Conservation (phyloP, 2,888 invertebrate genomes). For the Trachelus iudaicus region DNA sequence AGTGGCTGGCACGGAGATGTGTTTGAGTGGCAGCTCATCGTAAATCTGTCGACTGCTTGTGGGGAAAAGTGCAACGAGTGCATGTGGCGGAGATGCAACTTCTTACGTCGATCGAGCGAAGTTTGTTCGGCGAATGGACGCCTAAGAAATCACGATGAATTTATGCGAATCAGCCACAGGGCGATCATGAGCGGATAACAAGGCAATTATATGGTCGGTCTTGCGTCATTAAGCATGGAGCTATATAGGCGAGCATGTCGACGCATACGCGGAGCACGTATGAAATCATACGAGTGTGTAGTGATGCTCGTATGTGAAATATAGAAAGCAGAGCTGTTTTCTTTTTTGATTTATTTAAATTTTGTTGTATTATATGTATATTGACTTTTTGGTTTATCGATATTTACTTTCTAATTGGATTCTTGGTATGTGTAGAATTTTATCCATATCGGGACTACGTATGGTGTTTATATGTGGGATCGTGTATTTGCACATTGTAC, state of each 20-base stretch:
- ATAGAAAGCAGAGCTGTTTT: background rate
- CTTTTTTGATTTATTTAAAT: background rate
- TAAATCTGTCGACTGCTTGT: background rate
- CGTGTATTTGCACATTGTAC: no score
- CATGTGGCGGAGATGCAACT: background rate
- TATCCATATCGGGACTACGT: background rate
- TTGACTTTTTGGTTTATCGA: background rate
- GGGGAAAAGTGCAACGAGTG: background rate
- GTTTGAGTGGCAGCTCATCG: background rate
- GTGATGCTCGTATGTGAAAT: no score
- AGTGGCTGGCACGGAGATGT: background rate
- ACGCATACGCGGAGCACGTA: background rate
- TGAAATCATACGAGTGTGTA: background rate
- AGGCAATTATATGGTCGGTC: slow-evolving; percentile 17
- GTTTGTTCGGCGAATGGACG: background rate
- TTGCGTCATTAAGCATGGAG: slow-evolving; percentile 17
- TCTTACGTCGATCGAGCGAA: background rate
- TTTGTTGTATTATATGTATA: background rate
- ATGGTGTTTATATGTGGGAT: no score
- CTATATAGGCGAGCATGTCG: background rate
- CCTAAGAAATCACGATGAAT: slow-evolving; percentile 12
- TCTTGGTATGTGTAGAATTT: background rate
- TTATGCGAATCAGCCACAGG: slow-evolving; percentile 13
- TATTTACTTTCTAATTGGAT: background rate
- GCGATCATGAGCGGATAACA: slow-evolving; percentile 22